Evolutionary conservation across 2,888 invertebrate genomes (phyloP), one percentile per base, ranked within the genome.

Genomic region (Lapara coniferarum): DNA sequence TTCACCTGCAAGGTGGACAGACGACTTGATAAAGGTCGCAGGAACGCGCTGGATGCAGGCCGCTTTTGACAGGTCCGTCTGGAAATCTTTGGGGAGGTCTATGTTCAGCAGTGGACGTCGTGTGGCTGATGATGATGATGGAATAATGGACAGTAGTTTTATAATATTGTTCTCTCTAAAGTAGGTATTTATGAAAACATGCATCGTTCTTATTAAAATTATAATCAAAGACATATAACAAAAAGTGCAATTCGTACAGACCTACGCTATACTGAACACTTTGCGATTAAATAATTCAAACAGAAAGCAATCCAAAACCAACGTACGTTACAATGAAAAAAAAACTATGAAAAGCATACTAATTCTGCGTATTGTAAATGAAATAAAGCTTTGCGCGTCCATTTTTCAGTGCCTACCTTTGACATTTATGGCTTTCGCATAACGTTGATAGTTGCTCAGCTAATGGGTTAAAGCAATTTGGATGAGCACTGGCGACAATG

Each of bases 311-410:
- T 53, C 49, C 16, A 53, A 66, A 52, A 30, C 59, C 30, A 12
- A 59, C 30, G 44, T 69, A 74, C 71, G 72, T 76, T 74, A 76
- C 73, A 37, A 2, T 72, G 68, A 72, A 72, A 72, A 72, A 73
- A 72, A 51, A 56, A 58, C 66, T 67, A 14, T 66, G n/a, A 74
- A 73, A 74, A 59, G 71, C 71, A 74, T 73, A 74, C 73, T 69
- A 52, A 69, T 68, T 70, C 73, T 72, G 70, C 70, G 71, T 76
- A 74, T 76, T 77, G 77, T 79, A 79, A 82, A 79, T 79, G 80
- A 78, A 82, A 83, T 79, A 82, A 83, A 81, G 79, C 78, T 77
- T 69, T 73, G 73, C 73, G 75, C 74, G 74, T 72, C 75, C 72
- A 74, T 68, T 73, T 19, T 13, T 19, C 37, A 53, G 66, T 52